Conservation (phyloP, 2,113 vertebrate species). For the Chunga burmeisteri region DNA sequence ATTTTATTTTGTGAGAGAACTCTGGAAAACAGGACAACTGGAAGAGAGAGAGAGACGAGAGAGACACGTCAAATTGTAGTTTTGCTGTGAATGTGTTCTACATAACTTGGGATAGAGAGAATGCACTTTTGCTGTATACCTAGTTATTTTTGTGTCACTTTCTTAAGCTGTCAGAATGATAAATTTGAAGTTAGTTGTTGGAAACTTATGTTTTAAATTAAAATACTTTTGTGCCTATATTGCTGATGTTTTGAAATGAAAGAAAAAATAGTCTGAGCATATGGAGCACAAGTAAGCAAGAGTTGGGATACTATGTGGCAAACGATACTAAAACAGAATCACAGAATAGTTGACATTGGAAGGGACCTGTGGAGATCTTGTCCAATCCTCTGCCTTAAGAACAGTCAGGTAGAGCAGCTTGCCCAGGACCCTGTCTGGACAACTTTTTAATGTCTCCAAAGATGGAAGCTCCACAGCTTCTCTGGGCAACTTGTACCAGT, state of each 20-base stretch:
- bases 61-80: background rate
- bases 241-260: background rate
- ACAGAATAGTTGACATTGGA: background rate
- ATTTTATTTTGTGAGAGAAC: background rate
- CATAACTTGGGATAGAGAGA: background rate
- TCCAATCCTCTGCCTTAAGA: background rate
- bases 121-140: background rate
- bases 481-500: background rate
- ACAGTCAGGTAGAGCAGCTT: background rate
- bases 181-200: background rate
- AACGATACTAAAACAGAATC: background rate
- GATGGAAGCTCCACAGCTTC: background rate
- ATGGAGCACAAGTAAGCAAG: background rate
- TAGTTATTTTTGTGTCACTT: background rate
- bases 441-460: background rate
- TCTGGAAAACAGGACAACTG: background rate
- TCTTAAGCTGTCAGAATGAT: background rate
- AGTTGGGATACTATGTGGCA: background rate
- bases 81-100: background rate
- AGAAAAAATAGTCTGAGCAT: background rate
- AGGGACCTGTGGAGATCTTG: background rate
- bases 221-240: background rate
- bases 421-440: background rate
- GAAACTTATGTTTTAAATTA: background rate
- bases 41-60: background rate